Percentiles rank a stretch among this genome's conserved stretches.
Evolutionary conservation across 1,140 invertebrate species (phyloP).

Genomic region (Drosophila jambulina): DNA sequence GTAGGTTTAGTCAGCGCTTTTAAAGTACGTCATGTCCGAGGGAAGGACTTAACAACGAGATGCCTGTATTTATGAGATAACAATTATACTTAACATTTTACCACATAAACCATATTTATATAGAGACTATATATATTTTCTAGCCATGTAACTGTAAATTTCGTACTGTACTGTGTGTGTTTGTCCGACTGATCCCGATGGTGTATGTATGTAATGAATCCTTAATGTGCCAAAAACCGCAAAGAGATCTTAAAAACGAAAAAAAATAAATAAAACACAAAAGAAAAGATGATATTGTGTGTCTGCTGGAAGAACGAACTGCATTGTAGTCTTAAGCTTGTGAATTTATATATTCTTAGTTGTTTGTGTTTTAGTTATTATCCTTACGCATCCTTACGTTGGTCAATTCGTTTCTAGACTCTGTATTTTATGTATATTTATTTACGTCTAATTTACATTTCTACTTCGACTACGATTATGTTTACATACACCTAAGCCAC

Average conservation of each 20-base stretch:
- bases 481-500: constrained; percentile 46
- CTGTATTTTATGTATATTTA: constrained; percentile 70
- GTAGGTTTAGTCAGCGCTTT: constrained; percentile 68
- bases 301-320: constrained; percentile 64
- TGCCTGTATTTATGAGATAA: constrained; percentile 80
- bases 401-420: constrained; percentile 47
- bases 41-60: constrained; percentile 61
- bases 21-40: constrained; percentile 64
- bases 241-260: constrained; percentile 36
- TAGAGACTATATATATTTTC: constrained; percentile 56
- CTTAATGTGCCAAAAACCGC: constrained; percentile 78
- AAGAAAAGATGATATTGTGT: constrained; percentile 39
- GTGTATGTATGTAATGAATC: constrained; percentile 65
- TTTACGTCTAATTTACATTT: constrained; percentile 72
- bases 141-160: constrained; percentile 72
- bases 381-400: constrained; percentile 35
- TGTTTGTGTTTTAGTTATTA: constrained; percentile 61
- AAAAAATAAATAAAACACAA: constrained; percentile 12
- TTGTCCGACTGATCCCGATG: constrained; percentile 38
- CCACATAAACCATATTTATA: constrained; percentile 58
- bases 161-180: constrained; percentile 38
- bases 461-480: constrained; percentile 51
- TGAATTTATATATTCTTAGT: constrained; percentile 54
- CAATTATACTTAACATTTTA: constrained; percentile 58
- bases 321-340: constrained; percentile 43